phyloP scores from a whole-genome alignment of 2,797 vertebrate genomes.

The Myioborus melanocephalus region DNA sequence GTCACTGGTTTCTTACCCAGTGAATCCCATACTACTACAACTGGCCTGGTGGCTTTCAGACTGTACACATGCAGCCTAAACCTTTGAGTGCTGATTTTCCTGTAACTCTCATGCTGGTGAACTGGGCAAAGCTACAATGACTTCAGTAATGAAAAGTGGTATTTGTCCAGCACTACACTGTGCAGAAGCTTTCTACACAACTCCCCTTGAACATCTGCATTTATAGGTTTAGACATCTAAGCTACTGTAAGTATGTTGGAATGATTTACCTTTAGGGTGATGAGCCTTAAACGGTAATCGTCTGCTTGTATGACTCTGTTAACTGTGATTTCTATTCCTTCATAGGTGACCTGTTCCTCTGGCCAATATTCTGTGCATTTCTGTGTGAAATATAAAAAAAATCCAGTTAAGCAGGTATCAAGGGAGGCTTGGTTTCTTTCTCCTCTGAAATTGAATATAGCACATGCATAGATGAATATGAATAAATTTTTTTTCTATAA shows the following conservation, averaged over 20 bases:
- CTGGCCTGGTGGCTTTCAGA: neutral
- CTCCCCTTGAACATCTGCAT: neutral
- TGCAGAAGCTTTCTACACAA: neutral
- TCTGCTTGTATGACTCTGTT: slow-evolving; percentile 90
- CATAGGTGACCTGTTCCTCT: slow-evolving; percentile 88
- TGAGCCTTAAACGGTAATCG: slow-evolving; percentile 94
- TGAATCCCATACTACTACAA: neutral
- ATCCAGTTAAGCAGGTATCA: slow-evolving; percentile 27
- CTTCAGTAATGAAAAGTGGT: neutral
- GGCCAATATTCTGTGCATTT: slow-evolving; percentile 99
- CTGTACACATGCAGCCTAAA: neutral
- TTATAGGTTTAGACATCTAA: neutral
- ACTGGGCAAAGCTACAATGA: neutral
- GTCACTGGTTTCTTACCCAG: neutral
- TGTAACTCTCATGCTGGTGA: neutral
- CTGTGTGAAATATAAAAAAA: slow-evolving; percentile 73
- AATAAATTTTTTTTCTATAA: slow-evolving; percentile 21
- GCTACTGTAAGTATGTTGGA: neutral
- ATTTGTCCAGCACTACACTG: neutral
- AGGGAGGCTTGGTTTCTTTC: neutral
- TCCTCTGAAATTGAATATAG: neutral
- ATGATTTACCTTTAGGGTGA: slow-evolving; percentile 90
- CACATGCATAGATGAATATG: neutral
- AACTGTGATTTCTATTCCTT: slow-evolving; percentile 90
- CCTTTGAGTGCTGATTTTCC: neutral